These are phyloP conservation scores for Laticauda laticaudata DNA, from an alignment of 2,113 vertebrate genomes.

Conservation along the genomic window DNA sequence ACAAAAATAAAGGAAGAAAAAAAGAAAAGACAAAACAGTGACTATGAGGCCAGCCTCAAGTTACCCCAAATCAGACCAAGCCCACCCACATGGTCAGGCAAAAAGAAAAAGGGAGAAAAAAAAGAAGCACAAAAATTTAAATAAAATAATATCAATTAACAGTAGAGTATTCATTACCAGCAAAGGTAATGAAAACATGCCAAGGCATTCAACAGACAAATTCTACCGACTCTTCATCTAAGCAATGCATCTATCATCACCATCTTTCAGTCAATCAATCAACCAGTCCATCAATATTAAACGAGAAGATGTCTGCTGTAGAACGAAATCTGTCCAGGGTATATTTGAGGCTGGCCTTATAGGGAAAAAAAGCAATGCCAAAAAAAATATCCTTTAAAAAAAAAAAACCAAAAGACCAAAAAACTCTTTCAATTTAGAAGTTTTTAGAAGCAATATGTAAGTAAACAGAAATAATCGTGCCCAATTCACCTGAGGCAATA, in stretches of 20 bases:
- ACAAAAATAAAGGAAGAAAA: conserved; percentile 86
- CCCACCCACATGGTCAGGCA: conserved; percentile 72
- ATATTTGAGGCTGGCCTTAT: conserved; percentile 84
- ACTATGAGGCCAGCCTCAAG: conserved; percentile 91
- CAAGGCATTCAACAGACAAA: conserved; percentile 49
- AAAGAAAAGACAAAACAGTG: conserved; percentile 89
- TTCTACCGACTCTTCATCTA: conserved; percentile 53
- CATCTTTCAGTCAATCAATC: conserved; percentile 1
- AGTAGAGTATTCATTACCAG: conserved; percentile 46
- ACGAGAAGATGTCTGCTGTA: conserved; percentile 60
- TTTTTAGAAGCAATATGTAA: conserved; percentile 71
- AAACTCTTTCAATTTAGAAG: conserved; percentile 72
- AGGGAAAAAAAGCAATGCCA: conserved; percentile 86
- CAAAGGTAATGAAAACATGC: conserved; percentile 50
- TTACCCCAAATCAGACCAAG: conserved; percentile 81
- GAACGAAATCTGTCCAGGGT: conserved; percentile 76
- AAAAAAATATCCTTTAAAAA: conserved; percentile 61
- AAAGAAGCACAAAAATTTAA: conserved; percentile 25
- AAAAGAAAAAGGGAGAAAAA: neutral
- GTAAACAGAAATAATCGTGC: conserved; percentile 64
- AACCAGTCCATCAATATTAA: neutral
- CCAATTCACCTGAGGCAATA: conserved; percentile 65
- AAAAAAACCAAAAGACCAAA: conserved; percentile 36
- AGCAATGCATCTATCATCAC: conserved; percentile 41
- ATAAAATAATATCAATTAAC: conserved; percentile 14